Evolutionary conservation across 2,113 vertebrate genomes (phyloP).

Genomic region (Pedionomus torquatus): DNA sequence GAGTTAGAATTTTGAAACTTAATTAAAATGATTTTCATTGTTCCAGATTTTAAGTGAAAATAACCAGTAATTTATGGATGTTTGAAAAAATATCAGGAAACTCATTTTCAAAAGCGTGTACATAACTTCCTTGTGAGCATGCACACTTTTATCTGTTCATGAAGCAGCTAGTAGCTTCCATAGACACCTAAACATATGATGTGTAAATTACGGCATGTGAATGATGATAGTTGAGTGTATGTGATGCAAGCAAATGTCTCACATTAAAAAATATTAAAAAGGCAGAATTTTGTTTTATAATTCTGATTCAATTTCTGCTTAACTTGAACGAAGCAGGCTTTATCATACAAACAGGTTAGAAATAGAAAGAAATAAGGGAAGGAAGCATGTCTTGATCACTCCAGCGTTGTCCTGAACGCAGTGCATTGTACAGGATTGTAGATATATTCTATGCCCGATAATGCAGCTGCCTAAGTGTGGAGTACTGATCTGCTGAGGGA

Average conservation of each 20-base stretch:
- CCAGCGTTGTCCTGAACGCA: not conserved
- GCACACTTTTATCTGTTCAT: not conserved
- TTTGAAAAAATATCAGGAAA: not conserved
- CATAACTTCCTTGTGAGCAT: not conserved
- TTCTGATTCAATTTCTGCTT: not conserved
- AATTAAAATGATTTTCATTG: not conserved
- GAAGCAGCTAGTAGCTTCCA: not conserved
- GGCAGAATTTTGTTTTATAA: not conserved
- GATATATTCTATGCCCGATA: not conserved
- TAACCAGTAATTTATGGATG: not conserved
- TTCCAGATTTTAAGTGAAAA: not conserved
- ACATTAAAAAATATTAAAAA: not conserved
- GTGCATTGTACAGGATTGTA: not conserved
- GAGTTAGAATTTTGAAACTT: not conserved
- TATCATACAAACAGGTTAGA: not conserved
- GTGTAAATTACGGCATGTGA: not conserved
- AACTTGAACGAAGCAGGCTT: not conserved
- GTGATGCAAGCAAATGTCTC: not conserved
- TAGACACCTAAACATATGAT: not conserved
- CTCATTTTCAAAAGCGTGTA: not conserved
- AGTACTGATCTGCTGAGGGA: not conserved
- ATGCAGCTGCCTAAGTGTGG: rapidly evolving
- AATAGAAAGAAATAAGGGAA: not conserved
- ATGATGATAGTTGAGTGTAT: not conserved
- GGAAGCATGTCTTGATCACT: not conserved